Percentiles rank a stretch among this genome's conserved stretches.
Conservation (phyloP, 2,113 vertebrate species). For the Nycticebus coucang region DNA sequence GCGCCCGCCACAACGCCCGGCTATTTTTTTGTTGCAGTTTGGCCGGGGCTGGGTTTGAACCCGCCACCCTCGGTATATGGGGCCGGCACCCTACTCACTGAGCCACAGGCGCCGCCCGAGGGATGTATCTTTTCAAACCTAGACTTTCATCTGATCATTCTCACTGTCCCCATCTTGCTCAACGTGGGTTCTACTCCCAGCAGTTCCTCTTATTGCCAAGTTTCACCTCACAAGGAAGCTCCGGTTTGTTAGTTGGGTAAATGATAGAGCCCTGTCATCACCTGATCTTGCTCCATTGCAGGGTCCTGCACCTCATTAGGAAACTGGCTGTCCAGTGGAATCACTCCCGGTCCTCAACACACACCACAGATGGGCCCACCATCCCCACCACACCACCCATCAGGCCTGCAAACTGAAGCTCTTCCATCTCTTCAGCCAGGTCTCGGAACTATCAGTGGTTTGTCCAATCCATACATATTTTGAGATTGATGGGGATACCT, state of each 20-base stretch:
- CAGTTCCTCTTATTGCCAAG: background rate
- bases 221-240: background rate
- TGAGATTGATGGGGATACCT: background rate
- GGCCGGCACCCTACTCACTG: no score
- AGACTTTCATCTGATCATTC: background rate
- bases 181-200: background rate
- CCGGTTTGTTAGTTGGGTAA: background rate
- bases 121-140: background rate
- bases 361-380: no score
- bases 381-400: no score
- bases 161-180: no score
- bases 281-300: background rate
- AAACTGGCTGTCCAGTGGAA: background rate
- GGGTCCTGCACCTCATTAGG: background rate
- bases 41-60: no score
- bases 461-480: background rate
- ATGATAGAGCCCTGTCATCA: no score
- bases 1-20: no score
- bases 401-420: background rate
- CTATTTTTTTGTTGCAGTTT: no score
- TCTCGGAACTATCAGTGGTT: background rate
- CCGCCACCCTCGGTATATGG: no score
- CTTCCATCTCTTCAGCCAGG: background rate
- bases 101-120: no score
- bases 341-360: fast-evolving